Conservation (phyloP, 2,888 invertebrate genomes). For the Dysmachus trigonus region DNA sequence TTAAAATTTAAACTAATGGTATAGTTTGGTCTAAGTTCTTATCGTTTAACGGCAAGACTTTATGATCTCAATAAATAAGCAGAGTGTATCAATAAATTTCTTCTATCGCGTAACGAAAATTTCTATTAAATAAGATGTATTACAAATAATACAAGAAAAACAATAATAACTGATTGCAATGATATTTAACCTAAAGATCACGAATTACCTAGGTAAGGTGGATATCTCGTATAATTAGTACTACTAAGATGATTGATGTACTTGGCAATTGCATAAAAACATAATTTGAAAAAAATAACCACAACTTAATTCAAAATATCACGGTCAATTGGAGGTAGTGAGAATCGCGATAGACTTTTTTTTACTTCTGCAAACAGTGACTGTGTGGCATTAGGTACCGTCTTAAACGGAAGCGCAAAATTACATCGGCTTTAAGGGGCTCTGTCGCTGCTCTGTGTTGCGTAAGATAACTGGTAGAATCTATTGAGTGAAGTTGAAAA, state of each 20-base stretch:
- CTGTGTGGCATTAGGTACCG: not conserved
- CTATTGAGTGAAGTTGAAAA: not conserved
- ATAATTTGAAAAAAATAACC: not conserved
- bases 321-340: not conserved
- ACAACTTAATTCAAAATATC: not conserved
- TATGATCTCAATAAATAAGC: no score
- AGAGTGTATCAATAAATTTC: no score
- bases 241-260: not conserved
- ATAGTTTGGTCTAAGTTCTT: not conserved
- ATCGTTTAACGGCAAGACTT: no score
- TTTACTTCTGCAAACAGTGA: not conserved
- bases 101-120: not conserved
- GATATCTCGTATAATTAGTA: not conserved
- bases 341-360: not conserved
- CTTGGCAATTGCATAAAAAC: not conserved
- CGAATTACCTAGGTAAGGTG: not conserved
- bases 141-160: not conserved
- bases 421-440: not conserved
- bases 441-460: not conserved
- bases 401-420: not conserved
- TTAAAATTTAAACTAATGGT: not conserved
- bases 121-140: not conserved
- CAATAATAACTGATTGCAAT: not conserved
- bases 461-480: not conserved
- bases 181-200: not conserved